A percentile compares a stretch with the other conserved stretches of the same genome.
Evolutionary conservation across 2,888 invertebrate species (phyloP).

Genomic region (Callyntrura guangdongensis): DNA sequence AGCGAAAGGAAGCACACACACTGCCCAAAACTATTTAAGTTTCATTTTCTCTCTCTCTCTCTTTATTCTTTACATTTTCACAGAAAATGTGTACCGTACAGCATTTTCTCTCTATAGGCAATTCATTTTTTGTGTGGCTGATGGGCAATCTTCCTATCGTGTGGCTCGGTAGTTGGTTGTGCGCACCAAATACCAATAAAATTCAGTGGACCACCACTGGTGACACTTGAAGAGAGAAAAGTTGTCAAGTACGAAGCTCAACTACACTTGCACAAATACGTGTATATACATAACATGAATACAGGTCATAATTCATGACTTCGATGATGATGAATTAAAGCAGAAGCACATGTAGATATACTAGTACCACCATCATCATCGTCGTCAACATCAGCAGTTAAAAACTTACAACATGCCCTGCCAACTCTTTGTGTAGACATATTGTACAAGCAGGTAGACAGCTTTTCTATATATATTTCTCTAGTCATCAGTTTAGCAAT

Average conservation of each 20-base stretch:
- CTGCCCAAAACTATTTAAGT: background rate
- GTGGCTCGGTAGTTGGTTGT: conserved; percentile 50
- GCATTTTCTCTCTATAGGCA: background rate
- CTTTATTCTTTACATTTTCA: background rate
- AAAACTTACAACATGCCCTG: background rate
- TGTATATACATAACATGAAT: background rate
- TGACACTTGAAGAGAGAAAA: conserved; percentile 65
- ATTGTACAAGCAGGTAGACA: background rate
- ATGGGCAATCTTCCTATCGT: conserved; percentile 61
- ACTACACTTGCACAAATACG: background rate
- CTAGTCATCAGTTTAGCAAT: conserved; percentile 41
- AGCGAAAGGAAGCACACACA: background rate
- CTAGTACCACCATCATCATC: background rate
- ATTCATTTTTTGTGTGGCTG: conserved; percentile 68
- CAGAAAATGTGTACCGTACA: conserved; percentile 4
- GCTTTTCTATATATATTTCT: background rate
- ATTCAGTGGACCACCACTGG: conserved; percentile 69
- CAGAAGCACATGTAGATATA: background rate
- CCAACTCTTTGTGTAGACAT: too few relatives aligned
- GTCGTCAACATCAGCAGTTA: background rate
- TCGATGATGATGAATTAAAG: background rate
- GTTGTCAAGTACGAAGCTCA: conserved; percentile 38
- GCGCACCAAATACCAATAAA: conserved; percentile 54
- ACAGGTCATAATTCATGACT: conserved; percentile 4
- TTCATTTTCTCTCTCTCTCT: background rate